Conservation (phyloP, 2,113 vertebrate species). For the Nanorana parkeri region DNA sequence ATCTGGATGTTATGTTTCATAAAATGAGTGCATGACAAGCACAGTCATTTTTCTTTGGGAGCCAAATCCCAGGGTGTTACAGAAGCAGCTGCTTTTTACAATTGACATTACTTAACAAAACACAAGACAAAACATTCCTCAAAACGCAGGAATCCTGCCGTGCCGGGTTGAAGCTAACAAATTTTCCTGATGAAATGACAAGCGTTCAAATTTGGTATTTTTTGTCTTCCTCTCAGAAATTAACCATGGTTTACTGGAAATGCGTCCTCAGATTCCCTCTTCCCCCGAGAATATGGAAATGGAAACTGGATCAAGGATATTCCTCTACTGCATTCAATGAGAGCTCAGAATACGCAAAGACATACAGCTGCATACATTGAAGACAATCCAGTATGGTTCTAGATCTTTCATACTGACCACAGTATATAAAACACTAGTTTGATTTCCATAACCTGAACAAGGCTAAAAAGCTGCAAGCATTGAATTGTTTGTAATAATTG, state of each 20-base stretch:
- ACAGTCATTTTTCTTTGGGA: constrained; percentile 78
- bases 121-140: constrained; percentile 29
- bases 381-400: neutral
- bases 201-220: constrained; percentile 17
- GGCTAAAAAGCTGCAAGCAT: too few species aligned
- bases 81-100: constrained; percentile 69
- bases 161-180: constrained; percentile 6
- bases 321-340: neutral
- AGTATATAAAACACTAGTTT: too few species aligned
- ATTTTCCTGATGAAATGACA: constrained; percentile 28
- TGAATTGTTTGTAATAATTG: too few species aligned
- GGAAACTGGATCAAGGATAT: neutral
- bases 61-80: constrained; percentile 73
- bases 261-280: constrained; percentile 23
- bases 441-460: too few species aligned
- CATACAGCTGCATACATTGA: neutral
- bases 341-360: neutral
- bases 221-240: constrained; percentile 27
- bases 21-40: constrained; percentile 75
- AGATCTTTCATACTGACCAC: neutral
- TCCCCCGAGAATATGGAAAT: neutral
- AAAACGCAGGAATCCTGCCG: neutral
- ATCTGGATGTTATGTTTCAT: constrained; percentile 71
- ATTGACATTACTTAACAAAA: constrained; percentile 34
- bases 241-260: neutral